Conservation (phyloP, 2,797 vertebrate species). For the Chloroceryle inda region DNA sequence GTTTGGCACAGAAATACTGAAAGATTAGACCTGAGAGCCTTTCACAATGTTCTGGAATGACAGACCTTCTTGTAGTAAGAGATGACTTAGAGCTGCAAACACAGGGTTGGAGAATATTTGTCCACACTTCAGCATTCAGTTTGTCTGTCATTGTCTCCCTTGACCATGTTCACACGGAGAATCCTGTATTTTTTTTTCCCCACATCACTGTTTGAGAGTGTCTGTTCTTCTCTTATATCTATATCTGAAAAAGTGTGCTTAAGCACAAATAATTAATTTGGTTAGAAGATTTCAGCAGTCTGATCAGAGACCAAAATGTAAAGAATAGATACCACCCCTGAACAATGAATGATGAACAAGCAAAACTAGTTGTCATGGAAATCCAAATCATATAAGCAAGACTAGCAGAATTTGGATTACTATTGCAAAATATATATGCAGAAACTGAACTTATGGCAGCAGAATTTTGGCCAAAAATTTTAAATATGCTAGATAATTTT, state of each 20-base stretch:
- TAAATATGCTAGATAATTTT: background rate
- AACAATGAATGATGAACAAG: background rate
- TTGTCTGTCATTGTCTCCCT: background rate
- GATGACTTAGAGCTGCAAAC: background rate
- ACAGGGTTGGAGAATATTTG: background rate
- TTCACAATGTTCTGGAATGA: background rate
- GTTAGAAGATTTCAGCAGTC: background rate
- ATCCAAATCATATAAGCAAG: background rate
- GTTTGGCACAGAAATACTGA: conserved; percentile 13
- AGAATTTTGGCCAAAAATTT: background rate
- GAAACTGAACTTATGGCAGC: background rate
- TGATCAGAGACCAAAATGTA: background rate
- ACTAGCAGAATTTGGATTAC: background rate
- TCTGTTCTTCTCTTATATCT: background rate
- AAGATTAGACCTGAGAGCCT: conserved; percentile 31
- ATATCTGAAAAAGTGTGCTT: background rate
- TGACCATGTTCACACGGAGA: background rate
- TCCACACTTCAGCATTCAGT: background rate
- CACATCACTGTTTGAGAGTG: background rate
- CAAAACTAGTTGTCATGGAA: background rate
- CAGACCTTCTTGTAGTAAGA: background rate
- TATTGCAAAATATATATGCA: background rate
- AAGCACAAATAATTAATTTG: background rate
- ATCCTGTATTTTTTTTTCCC: background rate
- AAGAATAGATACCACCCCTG: background rate